Evolutionary conservation across 2,113 vertebrate genomes (phyloP).

Genomic region (Progne subis): DNA sequence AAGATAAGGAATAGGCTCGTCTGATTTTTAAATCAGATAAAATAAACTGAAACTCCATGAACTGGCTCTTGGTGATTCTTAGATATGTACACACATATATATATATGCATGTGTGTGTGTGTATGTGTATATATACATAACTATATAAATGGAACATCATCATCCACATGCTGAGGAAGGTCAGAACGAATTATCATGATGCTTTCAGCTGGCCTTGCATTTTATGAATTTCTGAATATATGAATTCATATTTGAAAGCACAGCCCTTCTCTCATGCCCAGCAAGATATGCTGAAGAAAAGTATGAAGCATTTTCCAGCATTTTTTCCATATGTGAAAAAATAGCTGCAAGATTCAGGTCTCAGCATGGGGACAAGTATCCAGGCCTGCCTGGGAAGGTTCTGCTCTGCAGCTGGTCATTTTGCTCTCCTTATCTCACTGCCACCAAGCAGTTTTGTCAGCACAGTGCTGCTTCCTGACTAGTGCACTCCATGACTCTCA

Average conservation of each 20-base stretch:
- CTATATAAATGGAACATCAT: not conserved
- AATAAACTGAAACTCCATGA: not conserved
- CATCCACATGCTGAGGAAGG: not conserved
- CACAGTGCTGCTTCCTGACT: not conserved
- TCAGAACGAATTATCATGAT: not conserved
- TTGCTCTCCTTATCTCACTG: not conserved
- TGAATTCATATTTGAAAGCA: not conserved
- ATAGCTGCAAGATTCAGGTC: not conserved
- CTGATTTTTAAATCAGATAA: not conserved
- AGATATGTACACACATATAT: not conserved
- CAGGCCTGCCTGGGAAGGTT: not conserved
- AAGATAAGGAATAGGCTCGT: not conserved
- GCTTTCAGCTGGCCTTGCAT: not conserved
- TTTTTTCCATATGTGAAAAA: not conserved
- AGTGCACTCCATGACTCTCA: not conserved
- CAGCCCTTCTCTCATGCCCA: not conserved
- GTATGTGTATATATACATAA: not conserved
- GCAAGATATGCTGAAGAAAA: not conserved
- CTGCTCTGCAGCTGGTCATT: not conserved
- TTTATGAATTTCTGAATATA: not conserved
- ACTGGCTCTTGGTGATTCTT: not conserved
- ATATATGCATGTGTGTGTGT: rapidly evolving
- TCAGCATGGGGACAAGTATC: not conserved
- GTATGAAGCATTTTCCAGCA: not conserved
- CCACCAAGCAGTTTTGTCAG: not conserved